These are phyloP conservation scores for Drosophila nebulosa DNA, from an alignment of 1,140 invertebrate genomes.

Conservation along the genomic window DNA sequence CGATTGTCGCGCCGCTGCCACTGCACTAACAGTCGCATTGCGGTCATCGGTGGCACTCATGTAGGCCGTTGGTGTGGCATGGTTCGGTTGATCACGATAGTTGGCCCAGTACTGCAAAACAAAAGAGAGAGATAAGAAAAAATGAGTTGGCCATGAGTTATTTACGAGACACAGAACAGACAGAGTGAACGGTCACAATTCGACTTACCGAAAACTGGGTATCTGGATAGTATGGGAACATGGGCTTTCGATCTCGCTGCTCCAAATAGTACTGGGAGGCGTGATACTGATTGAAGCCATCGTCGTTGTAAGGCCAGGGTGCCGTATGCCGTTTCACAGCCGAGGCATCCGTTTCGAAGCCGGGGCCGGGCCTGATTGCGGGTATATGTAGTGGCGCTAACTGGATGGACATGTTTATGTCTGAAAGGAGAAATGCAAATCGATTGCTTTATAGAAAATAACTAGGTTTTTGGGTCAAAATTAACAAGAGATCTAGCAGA, in stretches of 20 bases:
- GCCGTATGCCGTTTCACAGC: conserved; percentile 78
- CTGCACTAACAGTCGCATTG: conserved; percentile 66
- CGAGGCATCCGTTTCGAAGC: conserved; percentile 77
- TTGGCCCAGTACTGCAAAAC: conserved; percentile 73
- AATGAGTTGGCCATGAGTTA: conserved; percentile 46
- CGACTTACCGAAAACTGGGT: conserved; percentile 80
- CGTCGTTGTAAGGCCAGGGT: conserved; percentile 77
- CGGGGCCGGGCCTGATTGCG: conserved; percentile 77
- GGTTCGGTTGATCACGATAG: conserved; percentile 75
- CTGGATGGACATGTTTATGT: conserved; percentile 78
- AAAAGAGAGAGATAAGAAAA: not conserved
- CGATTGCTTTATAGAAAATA: not conserved
- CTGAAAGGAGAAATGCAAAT: conserved; percentile 28
- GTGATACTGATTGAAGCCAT: conserved; percentile 78
- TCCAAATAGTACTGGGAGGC: conserved; percentile 74
- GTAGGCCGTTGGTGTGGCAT: conserved; percentile 71
- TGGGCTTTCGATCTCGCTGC: conserved; percentile 77
- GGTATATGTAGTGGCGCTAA: conserved; percentile 81
- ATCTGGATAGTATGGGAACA: conserved; percentile 79
- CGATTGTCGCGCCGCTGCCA: conserved; percentile 75
- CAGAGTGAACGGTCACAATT: conserved; percentile 12
- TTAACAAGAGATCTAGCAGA: too few species aligned
- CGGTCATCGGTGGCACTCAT: conserved; percentile 77
- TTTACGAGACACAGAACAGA: conserved; percentile 35
- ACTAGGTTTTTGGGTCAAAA: too few species aligned